Percentiles rank a stretch among this genome's conserved stretches.
These are phyloP conservation scores for Anolis sagrei DNA, from an alignment of 2,113 vertebrate species.

Conservation along the genomic window DNA sequence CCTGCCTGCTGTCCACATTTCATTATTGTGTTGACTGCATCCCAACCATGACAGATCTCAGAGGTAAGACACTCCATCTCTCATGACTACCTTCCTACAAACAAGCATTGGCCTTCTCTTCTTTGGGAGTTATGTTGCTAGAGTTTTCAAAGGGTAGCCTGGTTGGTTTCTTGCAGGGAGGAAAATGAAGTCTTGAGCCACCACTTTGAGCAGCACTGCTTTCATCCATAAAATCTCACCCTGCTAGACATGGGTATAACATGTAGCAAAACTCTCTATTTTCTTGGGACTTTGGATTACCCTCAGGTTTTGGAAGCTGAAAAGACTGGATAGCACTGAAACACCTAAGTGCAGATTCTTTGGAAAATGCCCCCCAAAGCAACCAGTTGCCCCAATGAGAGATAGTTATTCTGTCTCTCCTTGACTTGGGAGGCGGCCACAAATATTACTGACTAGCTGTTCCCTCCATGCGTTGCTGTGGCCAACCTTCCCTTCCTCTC, in stretches of 20 bases:
- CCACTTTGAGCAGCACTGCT: no score
- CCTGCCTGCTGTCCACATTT: slow-evolving; percentile 81
- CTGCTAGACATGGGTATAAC: no score
- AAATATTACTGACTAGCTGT: not conserved
- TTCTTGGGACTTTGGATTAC: not conserved
- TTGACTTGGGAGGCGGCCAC: no score
- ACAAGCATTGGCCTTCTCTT: not conserved
- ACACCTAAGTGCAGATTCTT: not conserved
- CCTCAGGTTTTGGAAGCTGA: not conserved
- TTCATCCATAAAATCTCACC: no score
- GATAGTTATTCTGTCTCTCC: not conserved
- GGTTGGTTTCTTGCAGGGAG: not conserved
- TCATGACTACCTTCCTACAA: not conserved
- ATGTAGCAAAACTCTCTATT: no score
- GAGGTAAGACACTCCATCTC: slow-evolving; percentile 78
- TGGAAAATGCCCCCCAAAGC: not conserved
- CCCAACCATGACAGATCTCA: slow-evolving; percentile 83
- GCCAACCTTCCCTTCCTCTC: no score
- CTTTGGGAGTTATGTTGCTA: not conserved
- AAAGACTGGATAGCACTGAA: not conserved
- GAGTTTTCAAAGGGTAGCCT: not conserved
- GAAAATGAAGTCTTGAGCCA: not conserved
- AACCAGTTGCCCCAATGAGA: not conserved
- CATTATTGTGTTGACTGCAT: slow-evolving; percentile 85
- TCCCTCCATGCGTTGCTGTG: no score